Evolutionary conservation across 2,888 invertebrate species (phyloP), one percentile per base, ranked within the genome.

Genomic region (Aelia acuminata): DNA sequence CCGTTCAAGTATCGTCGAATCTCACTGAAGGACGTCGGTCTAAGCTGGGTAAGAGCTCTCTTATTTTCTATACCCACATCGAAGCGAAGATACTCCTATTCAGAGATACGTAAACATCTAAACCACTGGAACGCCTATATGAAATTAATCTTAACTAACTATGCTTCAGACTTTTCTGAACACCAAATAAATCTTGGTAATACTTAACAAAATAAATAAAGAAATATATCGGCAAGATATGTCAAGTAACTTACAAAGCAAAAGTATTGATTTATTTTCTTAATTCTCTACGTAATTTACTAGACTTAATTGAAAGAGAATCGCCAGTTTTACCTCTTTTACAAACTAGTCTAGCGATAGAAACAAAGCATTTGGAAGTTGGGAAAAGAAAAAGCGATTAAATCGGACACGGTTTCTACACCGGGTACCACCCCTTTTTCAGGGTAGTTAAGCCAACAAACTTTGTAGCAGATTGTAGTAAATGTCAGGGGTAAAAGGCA

Each of bases 401-500:
- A 70, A 20, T 20, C 63, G 63, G 63, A 70, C 63, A 70, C 63
- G 63, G 63, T 70, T 70, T 35, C 63, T 70, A 70, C 80, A 80
- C 80, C 43, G 80, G 80, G 43, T 39, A 47, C 80, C 13, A 26
- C 10, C 43, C 43, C 11, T 39, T 80, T 80, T 70, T 70, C 63
- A 47, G 80, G 80, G 80, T 39, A 80, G 80, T 80, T 80, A 47
- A 80, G 43, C 43, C 20, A 80, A 80, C 39, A 80, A 80, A 80
- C 80, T 80, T 80, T 80, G n/a, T n/a, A 13, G 22, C 80, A 10
- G 80, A 80, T 80, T 80, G 63, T 47, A 47, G 80, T 80, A 80
- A 80, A 80, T 43, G 80, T 80, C 43, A 80, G 80, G 43, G 43
- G 80, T 43, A 80, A 80, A 80, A 80, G 43, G 80, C 80, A 80